Evolutionary conservation across 2,888 invertebrate genomes (phyloP).

Genomic region (Spodoptera exigua): DNA sequence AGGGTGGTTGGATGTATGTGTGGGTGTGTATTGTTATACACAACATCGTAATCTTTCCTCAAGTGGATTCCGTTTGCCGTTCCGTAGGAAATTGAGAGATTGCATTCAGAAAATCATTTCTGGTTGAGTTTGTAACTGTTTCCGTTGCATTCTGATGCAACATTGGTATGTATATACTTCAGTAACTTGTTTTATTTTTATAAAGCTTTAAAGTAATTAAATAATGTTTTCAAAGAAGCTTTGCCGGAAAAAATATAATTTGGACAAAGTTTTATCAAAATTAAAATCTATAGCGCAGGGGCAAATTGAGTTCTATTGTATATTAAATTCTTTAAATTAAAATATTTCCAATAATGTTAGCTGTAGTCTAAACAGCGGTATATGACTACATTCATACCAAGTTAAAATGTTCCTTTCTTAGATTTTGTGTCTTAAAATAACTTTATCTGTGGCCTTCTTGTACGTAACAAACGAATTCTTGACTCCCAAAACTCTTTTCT

Average conservation of each 20-base stretch:
- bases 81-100: conserved; percentile 39
- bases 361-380: no score
- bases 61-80: conserved; percentile 6
- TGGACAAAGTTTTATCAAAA: no score
- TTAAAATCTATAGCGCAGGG: no score
- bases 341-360: no score
- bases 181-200: not conserved
- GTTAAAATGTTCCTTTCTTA: no score
- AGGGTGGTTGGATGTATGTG: not conserved
- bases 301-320: no score
- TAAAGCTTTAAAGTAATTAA: no score
- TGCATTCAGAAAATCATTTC: conserved; percentile 46
- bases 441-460: not conserved
- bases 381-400: no score
- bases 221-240: not conserved
- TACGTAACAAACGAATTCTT: not conserved
- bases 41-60: conserved; percentile 14
- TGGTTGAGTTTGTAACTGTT: conserved; percentile 26
- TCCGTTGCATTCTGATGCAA: conserved; percentile 7
- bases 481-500: not conserved
- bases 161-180: not conserved
- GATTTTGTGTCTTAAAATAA: no score
- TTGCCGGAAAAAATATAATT: not conserved
- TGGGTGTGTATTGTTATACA: not conserved
- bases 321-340: no score